Conservation (phyloP, 2,113 vertebrate species). For the Cynocephalus volans region DNA sequence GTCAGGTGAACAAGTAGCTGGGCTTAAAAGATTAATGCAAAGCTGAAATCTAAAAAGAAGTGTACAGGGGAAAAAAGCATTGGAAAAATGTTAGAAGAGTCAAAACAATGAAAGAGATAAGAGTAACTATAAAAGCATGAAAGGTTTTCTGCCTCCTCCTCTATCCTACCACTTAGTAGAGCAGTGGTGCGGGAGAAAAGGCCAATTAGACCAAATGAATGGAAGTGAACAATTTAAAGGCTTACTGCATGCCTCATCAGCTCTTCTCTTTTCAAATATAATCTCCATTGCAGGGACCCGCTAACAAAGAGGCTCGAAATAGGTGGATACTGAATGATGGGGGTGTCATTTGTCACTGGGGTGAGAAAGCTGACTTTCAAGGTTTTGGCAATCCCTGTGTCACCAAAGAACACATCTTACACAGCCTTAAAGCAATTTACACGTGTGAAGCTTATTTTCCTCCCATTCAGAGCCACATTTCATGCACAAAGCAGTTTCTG, state of each 20-base stretch:
- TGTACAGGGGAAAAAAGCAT: not conserved
- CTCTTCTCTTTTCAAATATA: conserved; percentile 9
- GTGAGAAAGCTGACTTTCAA: conserved; percentile 49
- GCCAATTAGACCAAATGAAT: conserved; percentile 46
- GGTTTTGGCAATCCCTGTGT: not conserved
- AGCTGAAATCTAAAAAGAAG: conserved; percentile 32
- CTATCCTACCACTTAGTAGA: not conserved
- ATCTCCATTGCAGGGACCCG: not conserved
- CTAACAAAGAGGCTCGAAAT: conserved; percentile 25
- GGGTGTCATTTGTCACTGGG: not conserved
- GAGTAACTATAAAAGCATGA: not conserved
- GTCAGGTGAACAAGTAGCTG: not conserved
- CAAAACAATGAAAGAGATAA: not conserved
- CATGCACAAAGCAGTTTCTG: not conserved
- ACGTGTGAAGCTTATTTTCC: not conserved
- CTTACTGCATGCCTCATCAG: not conserved
- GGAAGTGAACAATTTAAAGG: conserved; percentile 65
- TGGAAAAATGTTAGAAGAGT: conserved; percentile 54
- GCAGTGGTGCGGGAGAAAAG: not conserved
- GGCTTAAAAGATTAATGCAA: not conserved
- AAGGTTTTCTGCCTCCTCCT: not conserved
- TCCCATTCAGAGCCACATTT: not conserved
- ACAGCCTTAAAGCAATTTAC: not conserved
- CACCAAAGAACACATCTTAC: not conserved
- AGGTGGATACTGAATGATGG: not conserved